Base-by-base conservation (phyloP, 2,797 vertebrate species). In the Pyrocephalus nanus region DNA sequence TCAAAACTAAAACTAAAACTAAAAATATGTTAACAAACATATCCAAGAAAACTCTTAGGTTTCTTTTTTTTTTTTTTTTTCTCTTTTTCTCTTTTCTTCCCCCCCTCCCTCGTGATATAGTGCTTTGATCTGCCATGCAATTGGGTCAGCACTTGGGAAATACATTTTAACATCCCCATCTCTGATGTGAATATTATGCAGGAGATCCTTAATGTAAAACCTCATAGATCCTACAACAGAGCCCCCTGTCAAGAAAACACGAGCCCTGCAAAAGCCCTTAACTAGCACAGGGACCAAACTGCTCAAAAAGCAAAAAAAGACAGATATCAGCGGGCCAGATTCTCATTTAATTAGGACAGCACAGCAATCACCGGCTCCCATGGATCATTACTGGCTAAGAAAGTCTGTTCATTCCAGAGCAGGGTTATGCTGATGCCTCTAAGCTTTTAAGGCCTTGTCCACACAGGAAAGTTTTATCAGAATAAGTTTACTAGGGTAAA, bases 111-210 rank as follows among this genome's bases (percentile, higher is more conserved):
- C 12, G 3, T 19, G 29, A 7, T 3, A 78, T 75, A 66, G 64
- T 82, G 55, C 96, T 97, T 97, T 95, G 79, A 96, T 95, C 87
- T 97, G 66, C 83, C 93, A 82, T 96, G 93, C 95, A 97, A 96
- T 53, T 97, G 88, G 95, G 96, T 96, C 95, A 97, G 72, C 32
- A 12, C 85, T 90, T 92, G 90, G 89, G 77, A 95, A 96, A 97
- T 92, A 75, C n/a, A 76, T 95, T 96, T 97, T 89, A 93, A 89
- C 69, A 85, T 91, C 76, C 16, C 18, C 15, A 8, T 90, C 47
- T 92, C 21, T 77, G 58, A 89, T 88, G 54, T 25, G 69, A 78
- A 47, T 47, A 36, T 50, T 62, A 4, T 64, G 38, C 50, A 85
- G 65, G 77, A 66, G 60, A 71, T 47, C 29, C 66, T 82, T 60